These are phyloP conservation scores for Dendrocincla tyrannina DNA, from an alignment of 2,797 vertebrate genomes.

Conservation along the genomic window DNA sequence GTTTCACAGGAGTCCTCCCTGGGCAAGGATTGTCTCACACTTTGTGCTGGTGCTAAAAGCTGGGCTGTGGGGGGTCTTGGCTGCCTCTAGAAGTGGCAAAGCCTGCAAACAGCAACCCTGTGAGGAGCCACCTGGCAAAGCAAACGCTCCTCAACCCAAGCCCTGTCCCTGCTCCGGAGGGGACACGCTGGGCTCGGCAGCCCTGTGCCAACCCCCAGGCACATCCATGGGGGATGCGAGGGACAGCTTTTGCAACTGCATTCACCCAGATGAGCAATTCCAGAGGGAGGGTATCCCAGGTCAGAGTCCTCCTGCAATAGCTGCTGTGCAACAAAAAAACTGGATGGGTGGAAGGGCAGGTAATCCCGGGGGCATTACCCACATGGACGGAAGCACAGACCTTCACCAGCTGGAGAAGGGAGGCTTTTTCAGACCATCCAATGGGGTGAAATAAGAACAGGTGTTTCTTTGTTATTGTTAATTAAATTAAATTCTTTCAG, in stretches of 20 bases:
- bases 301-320: background rate
- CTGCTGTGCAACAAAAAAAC: background rate
- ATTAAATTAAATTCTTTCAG: background rate
- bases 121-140: background rate
- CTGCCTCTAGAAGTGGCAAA: background rate
- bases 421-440: background rate
- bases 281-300: accelerated
- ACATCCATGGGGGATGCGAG: accelerated
- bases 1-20: background rate
- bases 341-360: background rate
- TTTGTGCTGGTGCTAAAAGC: constrained; percentile 35
- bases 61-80: background rate
- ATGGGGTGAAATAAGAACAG: background rate
- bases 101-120: background rate
- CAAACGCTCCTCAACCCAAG: background rate
- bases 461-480: background rate
- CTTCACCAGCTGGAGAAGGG: background rate
- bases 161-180: background rate
- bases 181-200: background rate
- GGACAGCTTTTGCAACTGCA: background rate
- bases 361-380: background rate
- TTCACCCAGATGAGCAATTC: background rate
- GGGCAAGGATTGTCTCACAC: background rate
- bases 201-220: background rate
- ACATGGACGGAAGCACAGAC: background rate